Percentiles rank a stretch among this genome's conserved stretches.
Conservation (phyloP, 2,888 invertebrate species). For the Drosophila ustulata region DNA sequence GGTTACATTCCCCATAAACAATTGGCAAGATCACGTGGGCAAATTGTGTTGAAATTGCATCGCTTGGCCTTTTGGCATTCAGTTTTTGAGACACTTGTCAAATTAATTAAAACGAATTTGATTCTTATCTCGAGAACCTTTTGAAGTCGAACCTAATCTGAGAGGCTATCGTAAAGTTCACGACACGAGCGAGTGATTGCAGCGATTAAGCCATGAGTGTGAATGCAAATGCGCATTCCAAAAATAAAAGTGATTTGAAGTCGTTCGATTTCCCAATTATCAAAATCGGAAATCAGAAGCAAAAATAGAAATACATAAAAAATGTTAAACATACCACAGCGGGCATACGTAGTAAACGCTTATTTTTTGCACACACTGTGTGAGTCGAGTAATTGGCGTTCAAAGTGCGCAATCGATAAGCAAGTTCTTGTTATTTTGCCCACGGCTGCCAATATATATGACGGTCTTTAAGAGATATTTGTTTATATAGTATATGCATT, state of each 20-base stretch:
- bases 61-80: conserved; percentile 5
- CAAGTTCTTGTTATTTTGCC: not conserved
- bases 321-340: not conserved
- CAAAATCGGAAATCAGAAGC: not conserved
- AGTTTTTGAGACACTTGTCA: conserved; percentile 2
- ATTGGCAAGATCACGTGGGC: conserved; percentile 14
- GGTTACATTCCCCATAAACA: not conserved
- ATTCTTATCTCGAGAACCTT: conserved; percentile 15
- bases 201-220: not conserved
- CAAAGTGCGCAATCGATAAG: conserved; percentile 38
- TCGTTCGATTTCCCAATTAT: not conserved
- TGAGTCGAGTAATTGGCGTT: not conserved
- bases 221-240: conserved; percentile 14
- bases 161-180: conserved; percentile 2
- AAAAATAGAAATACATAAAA: conserved; percentile 4
- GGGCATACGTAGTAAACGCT: not conserved
- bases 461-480: not conserved
- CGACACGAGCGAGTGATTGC: conserved; percentile 7
- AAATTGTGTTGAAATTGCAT: conserved; percentile 9
- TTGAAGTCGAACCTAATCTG: not conserved
- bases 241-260: not conserved
- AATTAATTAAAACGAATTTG: conserved; percentile 9
- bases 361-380: conserved; percentile 9
- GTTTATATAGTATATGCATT: conserved; percentile 1
- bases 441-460: conserved; percentile 25